Conservation (phyloP, 2,888 invertebrate species). For the Cantharis nigra region DNA sequence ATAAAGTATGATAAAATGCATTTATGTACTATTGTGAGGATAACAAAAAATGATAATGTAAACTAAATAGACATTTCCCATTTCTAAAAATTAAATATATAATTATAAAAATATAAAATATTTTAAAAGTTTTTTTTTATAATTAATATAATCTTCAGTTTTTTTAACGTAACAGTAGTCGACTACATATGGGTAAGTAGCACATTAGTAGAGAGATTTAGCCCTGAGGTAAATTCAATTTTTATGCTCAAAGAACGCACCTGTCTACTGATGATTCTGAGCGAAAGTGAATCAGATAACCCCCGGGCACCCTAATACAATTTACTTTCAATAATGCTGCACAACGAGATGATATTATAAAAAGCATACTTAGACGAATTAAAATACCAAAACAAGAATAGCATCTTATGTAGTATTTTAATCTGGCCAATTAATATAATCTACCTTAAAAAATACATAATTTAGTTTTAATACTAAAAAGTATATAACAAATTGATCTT, state of each 20-base stretch:
- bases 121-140: not conserved
- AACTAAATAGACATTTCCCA: not conserved
- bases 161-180: not conserved
- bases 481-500: no score
- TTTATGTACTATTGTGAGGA: not conserved
- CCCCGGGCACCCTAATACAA: slow-evolving; percentile 18
- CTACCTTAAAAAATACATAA: not conserved
- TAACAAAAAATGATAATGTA: not conserved
- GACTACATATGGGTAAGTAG: slow-evolving; percentile 20
- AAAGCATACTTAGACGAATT: not conserved
- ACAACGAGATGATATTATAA: not conserved
- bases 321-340: slow-evolving; percentile 20
- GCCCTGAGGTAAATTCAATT: slow-evolving; percentile 21
- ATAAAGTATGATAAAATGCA: not conserved
- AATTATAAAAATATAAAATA: not conserved
- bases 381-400: not conserved
- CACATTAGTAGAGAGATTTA: slow-evolving; percentile 12
- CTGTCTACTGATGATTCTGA: slow-evolving; percentile 20
- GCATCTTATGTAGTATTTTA: not conserved
- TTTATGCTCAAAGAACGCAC: slow-evolving; percentile 17
- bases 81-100: not conserved
- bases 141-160: not conserved
- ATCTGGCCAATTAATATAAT: not conserved
- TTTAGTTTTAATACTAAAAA: not conserved
- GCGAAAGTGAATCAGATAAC: slow-evolving; percentile 25